phyloP scores from a whole-genome alignment of 1,140 invertebrate genomes.

The Acromyrmex charruanus region DNA sequence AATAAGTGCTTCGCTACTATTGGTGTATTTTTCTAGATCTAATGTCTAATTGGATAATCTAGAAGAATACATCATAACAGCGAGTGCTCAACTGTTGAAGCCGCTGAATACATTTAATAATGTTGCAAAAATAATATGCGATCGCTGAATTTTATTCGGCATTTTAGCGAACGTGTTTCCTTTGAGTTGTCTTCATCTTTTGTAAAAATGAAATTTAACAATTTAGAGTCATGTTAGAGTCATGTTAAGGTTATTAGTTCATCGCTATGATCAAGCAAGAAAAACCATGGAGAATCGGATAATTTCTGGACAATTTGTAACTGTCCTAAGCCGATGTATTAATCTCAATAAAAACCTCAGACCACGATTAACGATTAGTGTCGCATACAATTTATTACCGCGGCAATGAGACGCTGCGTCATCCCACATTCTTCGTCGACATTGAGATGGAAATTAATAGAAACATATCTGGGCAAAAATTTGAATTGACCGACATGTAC shows the following conservation, averaged over 20 bases:
- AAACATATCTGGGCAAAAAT: constrained; percentile 1
- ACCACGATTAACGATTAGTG: constrained; percentile 14
- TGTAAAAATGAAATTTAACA: constrained; percentile 2
- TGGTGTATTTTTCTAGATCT: too few relatives aligned
- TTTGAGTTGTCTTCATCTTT: not conserved
- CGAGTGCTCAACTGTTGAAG: too few relatives aligned
- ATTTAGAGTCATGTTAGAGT: constrained; percentile 24
- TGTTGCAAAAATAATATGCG: too few relatives aligned
- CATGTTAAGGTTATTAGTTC: not conserved
- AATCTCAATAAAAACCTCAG: constrained; percentile 32
- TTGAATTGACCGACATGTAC: not conserved
- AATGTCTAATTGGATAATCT: too few relatives aligned
- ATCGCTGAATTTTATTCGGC: constrained; percentile 21
- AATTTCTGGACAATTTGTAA: constrained; percentile 47
- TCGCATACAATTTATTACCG: constrained; percentile 46
- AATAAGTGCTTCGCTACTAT: too few relatives aligned
- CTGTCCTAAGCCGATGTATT: constrained; percentile 14
- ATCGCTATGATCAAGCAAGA: not conserved
- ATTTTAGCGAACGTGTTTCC: constrained; percentile 19
- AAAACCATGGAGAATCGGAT: not conserved
- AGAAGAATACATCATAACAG: too few relatives aligned
- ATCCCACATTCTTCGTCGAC: constrained; percentile 7
- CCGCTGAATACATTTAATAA: too few relatives aligned
- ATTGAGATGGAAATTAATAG: constrained; percentile 18
- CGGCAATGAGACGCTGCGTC: constrained; percentile 10